phyloP scores from a whole-genome alignment of 2,888 invertebrate genomes.

The Ceratothoa steindachneri region DNA sequence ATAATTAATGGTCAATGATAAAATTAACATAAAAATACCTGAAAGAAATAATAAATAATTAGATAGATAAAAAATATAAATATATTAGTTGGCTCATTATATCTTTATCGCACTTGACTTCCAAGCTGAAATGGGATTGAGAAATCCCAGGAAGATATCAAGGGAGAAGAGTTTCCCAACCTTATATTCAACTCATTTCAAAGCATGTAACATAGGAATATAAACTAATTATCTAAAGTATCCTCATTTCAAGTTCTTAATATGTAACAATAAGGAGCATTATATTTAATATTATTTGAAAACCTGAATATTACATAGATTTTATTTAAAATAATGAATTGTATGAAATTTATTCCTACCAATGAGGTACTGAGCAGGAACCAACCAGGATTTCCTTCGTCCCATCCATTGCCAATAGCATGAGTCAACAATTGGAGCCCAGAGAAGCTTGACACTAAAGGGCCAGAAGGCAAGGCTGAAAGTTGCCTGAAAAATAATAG shows the following conservation, averaged over 20 bases:
- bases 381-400: conserved; percentile 85
- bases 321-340: no score
- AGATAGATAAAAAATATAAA: no score
- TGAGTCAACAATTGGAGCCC: conserved; percentile 98
- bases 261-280: background rate
- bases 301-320: background rate
- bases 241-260: no score
- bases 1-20: conserved; percentile 70
- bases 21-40: conserved; percentile 76
- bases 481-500: conserved; percentile 66
- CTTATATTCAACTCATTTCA: no score
- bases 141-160: no score
- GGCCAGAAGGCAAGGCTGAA: conserved; percentile 92
- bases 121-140: no score
- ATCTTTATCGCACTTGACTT: no score
- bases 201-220: no score
- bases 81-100: no score
- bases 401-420: conserved; percentile 79
- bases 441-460: conserved; percentile 79
- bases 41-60: conserved; percentile 55
- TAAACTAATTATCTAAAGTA: no score
- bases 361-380: conserved; percentile 85
- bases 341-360: conserved; percentile 27
- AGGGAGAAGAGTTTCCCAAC: no score
- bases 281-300: background rate